A percentile compares a stretch with the other conserved stretches of the same genome.
Evolutionary conservation across 1,140 invertebrate genomes (phyloP).

Genomic region (Agrilus planipennis): DNA sequence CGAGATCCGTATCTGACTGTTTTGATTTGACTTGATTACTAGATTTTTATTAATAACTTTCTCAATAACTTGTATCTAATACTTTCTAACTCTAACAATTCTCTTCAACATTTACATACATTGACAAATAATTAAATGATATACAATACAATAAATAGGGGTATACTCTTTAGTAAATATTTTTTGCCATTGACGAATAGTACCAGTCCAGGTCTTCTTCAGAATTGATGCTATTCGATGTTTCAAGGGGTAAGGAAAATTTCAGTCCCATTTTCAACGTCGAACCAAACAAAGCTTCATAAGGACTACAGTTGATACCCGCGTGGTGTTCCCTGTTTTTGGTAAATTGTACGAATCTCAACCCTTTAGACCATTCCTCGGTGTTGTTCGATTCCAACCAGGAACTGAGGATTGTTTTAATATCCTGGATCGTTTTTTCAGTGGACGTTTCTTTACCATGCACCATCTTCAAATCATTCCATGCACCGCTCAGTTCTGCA

Average conservation of each 20-base stretch:
- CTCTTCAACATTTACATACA: too few relatives aligned
- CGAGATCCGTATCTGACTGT: too few relatives aligned
- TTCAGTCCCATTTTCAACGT: conserved; percentile 1
- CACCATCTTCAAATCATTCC: conserved; percentile 27
- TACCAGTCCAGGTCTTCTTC: conserved; percentile 11
- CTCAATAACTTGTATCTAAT: too few relatives aligned
- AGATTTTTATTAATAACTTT: too few relatives aligned
- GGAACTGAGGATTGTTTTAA: conserved; percentile 11
- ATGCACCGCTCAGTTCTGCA: conserved; percentile 22
- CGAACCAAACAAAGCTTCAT: conserved; percentile 23
- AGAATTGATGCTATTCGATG: background rate
- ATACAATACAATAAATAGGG: too few relatives aligned
- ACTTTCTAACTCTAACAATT: too few relatives aligned
- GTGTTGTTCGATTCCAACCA: conserved; percentile 26
- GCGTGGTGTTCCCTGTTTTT: conserved; percentile 20
- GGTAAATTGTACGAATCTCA: conserved; percentile 20
- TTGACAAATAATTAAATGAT: too few relatives aligned
- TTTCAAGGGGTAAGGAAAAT: conserved; percentile 1
- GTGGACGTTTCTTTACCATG: conserved; percentile 27
- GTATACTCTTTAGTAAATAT: too few relatives aligned
- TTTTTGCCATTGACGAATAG: too few relatives aligned
- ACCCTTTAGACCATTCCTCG: conserved; percentile 21
- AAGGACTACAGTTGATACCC: conserved; percentile 21
- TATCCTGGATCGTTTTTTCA: conserved; percentile 30
- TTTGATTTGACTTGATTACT: too few relatives aligned